Evolutionary conservation across 1,140 invertebrate genomes (phyloP).

Genomic region (Thaumetopoea pityocampa): DNA sequence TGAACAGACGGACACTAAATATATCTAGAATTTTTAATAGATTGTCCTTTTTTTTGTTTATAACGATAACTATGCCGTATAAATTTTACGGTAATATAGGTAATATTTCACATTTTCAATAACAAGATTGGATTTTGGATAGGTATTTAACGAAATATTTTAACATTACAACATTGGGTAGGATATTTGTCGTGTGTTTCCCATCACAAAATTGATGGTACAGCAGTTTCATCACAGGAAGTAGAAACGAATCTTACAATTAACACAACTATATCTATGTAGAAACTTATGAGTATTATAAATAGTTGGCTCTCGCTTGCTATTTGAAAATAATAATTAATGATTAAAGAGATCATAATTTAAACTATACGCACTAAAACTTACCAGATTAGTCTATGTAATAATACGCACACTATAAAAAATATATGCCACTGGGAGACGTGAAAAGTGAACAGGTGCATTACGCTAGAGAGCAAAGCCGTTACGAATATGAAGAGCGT

Average conservation of each 20-base stretch:
- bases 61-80: too few species aligned
- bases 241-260: constrained; percentile 36
- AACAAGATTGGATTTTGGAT: too few species aligned
- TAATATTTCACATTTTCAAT: too few species aligned
- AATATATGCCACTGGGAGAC: constrained; percentile 57
- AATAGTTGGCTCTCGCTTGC: constrained; percentile 59
- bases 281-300: constrained; percentile 75
- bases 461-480: constrained; percentile 20
- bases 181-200: too few species aligned
- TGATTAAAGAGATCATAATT: constrained; percentile 76
- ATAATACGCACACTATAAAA: constrained; percentile 54
- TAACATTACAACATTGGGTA: too few species aligned
- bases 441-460: constrained; percentile 36
- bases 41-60: too few species aligned
- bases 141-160: too few species aligned
- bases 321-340: constrained; percentile 72
- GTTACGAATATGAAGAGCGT: neutral
- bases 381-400: constrained; percentile 65
- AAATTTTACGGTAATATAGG: too few species aligned
- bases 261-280: constrained; percentile 41
- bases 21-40: too few species aligned
- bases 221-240: constrained; percentile 34
- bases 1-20: too few species aligned
- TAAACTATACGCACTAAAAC: constrained; percentile 58
- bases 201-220: neutral